These are phyloP conservation scores for Heteronetta atricapilla DNA, from an alignment of 2,113 vertebrate genomes.

Conservation along the genomic window DNA sequence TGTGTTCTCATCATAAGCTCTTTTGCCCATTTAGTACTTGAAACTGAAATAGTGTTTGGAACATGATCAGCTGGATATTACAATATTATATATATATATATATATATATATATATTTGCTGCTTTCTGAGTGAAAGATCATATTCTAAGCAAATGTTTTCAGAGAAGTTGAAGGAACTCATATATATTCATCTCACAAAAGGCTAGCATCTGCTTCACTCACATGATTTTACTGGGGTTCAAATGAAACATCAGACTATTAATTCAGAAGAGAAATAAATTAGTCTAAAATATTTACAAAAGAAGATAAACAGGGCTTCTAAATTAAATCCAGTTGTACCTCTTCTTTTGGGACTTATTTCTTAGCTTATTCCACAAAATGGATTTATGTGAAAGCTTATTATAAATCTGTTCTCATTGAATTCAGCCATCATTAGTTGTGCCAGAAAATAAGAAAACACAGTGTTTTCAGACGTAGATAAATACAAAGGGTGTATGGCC, in stretches of 20 bases:
- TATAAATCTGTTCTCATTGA: conserved; percentile 17
- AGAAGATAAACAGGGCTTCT: not conserved
- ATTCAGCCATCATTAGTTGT: not conserved
- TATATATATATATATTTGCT: not conserved
- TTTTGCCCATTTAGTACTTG: not conserved
- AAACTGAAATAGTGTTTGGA: not conserved
- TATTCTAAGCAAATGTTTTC: conserved; percentile 11
- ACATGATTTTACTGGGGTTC: not conserved
- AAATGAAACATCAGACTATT: not conserved
- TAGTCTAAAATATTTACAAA: conserved; percentile 32
- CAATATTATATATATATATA: too few species aligned
- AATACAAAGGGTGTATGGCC: not conserved
- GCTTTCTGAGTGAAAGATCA: not conserved
- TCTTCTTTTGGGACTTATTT: not conserved
- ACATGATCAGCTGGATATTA: not conserved
- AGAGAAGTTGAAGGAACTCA: not conserved
- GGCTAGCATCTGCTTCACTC: not conserved
- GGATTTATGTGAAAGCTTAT: not conserved
- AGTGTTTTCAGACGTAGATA: not conserved
- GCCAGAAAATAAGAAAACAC: conserved; percentile 27
- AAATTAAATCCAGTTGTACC: not conserved
- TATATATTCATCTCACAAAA: not conserved
- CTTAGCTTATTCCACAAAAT: not conserved
- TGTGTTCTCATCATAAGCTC: not conserved
- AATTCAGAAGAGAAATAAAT: conserved; percentile 12